A percentile compares a stretch with the other conserved stretches of the same genome.
phyloP scores from a whole-genome alignment of 2,113 vertebrate genomes.

The Synodontis membranacea region DNA sequence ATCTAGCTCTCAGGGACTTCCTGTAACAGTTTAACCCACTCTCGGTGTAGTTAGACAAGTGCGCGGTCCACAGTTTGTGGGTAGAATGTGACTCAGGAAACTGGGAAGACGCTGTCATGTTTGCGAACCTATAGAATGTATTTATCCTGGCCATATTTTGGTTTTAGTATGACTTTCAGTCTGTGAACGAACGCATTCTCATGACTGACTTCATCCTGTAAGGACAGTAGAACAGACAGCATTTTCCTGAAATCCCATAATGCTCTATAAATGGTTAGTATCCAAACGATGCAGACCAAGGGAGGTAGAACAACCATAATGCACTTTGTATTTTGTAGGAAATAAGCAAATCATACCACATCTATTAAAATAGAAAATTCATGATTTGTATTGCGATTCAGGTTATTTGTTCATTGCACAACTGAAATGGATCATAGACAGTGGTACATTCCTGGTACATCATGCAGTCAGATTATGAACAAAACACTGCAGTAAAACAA shows the following conservation, averaged over 20 bases:
- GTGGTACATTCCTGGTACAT: background rate
- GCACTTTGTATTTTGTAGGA: background rate
- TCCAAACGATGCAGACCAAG: background rate
- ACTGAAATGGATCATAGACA: background rate
- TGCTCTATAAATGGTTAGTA: background rate
- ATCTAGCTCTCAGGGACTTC: conserved; percentile 45
- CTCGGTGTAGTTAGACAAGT: conserved; percentile 23
- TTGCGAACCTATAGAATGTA: conserved; percentile 9
- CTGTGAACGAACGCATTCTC: background rate
- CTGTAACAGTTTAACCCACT: conserved; percentile 40
- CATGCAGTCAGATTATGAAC: background rate
- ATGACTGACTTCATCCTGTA: background rate
- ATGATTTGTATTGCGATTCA: background rate
- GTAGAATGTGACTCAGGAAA: conserved; percentile 18
- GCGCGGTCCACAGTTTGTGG: conserved; percentile 24
- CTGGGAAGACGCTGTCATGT: background rate
- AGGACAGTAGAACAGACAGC: background rate
- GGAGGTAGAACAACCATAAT: background rate
- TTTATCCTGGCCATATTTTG: background rate
- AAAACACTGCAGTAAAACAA: conserved; percentile 1
- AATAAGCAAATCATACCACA: background rate
- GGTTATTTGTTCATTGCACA: background rate
- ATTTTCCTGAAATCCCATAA: background rate
- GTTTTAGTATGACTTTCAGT: background rate
- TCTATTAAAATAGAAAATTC: background rate